Conservation (phyloP, 1,140 invertebrate species). For the Chironomus tepperi region DNA sequence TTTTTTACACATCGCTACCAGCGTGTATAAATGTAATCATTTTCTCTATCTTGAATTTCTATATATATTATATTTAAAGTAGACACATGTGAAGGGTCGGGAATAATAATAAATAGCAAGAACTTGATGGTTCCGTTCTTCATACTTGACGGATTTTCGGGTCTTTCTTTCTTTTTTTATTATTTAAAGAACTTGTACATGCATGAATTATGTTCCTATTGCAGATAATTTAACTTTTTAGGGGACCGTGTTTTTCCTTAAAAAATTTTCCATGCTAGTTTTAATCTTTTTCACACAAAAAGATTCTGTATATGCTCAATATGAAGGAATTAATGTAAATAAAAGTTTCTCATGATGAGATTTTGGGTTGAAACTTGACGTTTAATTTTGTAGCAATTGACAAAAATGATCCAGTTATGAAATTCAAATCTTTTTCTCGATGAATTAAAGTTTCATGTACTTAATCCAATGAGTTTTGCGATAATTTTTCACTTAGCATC, state of each 20-base stretch:
- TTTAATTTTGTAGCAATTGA: no score
- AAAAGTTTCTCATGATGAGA: no score
- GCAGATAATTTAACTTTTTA: background rate
- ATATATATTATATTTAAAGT: background rate
- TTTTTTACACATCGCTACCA: constrained; percentile 5
- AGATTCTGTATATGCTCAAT: background rate
- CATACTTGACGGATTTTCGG: constrained; percentile 16
- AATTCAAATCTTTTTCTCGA: no score
- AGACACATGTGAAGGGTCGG: background rate
- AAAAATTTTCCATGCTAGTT: background rate
- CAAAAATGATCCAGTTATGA: no score
- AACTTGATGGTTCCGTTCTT: constrained; percentile 4
- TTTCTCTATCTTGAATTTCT: background rate
- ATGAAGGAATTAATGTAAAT: background rate
- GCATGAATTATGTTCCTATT: background rate
- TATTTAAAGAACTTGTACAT: background rate
- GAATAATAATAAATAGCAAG: constrained; percentile 15
- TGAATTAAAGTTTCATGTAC: no score
- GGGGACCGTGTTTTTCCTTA: background rate
- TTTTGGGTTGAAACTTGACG: no score
- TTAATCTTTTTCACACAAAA: background rate
- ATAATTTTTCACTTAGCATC: background rate
- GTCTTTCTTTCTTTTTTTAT: background rate
- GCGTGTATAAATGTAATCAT: constrained; percentile 21
- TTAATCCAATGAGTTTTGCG: no score